Base-by-base conservation (phyloP, 2,113 vertebrate genomes). In the Etheostoma cragini region DNA sequence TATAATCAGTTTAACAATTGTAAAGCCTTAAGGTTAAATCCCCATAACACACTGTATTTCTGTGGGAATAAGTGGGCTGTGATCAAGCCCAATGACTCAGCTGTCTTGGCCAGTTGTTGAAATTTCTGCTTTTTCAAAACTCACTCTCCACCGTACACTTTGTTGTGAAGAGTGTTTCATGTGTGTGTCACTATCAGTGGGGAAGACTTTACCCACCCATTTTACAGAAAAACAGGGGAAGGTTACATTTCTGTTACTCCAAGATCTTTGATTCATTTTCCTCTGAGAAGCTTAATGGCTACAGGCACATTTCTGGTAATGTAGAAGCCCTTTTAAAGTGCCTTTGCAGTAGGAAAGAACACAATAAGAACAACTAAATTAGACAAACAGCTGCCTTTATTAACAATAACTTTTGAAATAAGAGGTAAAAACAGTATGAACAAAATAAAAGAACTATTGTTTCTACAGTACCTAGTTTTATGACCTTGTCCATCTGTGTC, bases 181-280 rank as follows among this genome's bases (percentile, higher is more conserved):
- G 42, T 73, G 49, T 72, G 52, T 63, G 24, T 60, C 50, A 72
- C 64, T 65, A 46, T 57, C 63, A 69, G 45, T 47, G 52, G 30
- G 33, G 50, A 21, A 47, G 42, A 68, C 47, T 73, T 78, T 38
- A 76, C 47, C 54, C 66, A 66, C 19, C n/a, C n/a, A 63, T 68
- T 69, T 76, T 26, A 63, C 19, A 52, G 46, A 72, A 50, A 42
- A 74, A 62, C 26, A 21, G 57, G 46, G 14, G 21, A 64, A 46
- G 24, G 65, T 78, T 81, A 14, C 66, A 42, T 80, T 61, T 76
- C 35, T 76, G 60, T 65, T 61, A 22, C 46, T 64, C 30, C 1
- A 0, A 24, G 24, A 13, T 53, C 53, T 53, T 0, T 17, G 52
- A 85, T 77, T 78, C 47, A 66, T 33, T 78, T 85, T 56, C 15